phyloP scores from a whole-genome alignment of 2,888 invertebrate species.

The Eupithecia insigniata region DNA sequence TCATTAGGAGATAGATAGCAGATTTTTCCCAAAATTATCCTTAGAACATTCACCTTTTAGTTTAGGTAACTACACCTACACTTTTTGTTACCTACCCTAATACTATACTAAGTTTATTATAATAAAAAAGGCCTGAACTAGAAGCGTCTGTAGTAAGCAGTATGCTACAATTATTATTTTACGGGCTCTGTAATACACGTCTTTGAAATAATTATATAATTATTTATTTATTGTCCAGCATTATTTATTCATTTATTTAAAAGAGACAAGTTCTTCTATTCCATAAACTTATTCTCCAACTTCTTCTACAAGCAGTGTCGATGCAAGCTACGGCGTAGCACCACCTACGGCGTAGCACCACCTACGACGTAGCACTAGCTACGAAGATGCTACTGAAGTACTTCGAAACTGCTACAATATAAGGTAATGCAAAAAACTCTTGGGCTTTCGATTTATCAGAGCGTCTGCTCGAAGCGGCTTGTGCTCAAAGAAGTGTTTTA shows the following conservation, averaged over 20 bases:
- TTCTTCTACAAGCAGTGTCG: too few relatives aligned
- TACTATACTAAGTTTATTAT: too few relatives aligned
- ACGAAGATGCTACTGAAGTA: background rate
- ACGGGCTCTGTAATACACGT: too few relatives aligned
- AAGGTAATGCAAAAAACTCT: background rate
- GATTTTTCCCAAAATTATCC: slow-evolving; percentile 9
- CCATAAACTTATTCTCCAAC: background rate
- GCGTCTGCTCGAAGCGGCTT: background rate
- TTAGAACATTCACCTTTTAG: background rate
- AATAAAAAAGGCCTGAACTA: background rate
- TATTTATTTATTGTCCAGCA: too few relatives aligned
- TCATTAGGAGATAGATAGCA: background rate
- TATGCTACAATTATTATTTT: too few relatives aligned
- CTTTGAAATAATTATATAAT: too few relatives aligned
- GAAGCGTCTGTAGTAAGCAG: too few relatives aligned
- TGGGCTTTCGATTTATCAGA: background rate
- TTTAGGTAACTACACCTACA: background rate
- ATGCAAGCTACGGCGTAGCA: background rate
- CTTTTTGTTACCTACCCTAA: background rate
- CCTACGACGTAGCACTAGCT: background rate
- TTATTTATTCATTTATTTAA: too few relatives aligned
- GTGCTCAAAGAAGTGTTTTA: background rate
- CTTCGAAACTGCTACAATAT: background rate
- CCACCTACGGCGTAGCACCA: background rate
- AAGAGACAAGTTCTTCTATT: too few relatives aligned